Base-by-base conservation (phyloP, 2,888 invertebrate genomes). In the Clitarchus hookeri region DNA sequence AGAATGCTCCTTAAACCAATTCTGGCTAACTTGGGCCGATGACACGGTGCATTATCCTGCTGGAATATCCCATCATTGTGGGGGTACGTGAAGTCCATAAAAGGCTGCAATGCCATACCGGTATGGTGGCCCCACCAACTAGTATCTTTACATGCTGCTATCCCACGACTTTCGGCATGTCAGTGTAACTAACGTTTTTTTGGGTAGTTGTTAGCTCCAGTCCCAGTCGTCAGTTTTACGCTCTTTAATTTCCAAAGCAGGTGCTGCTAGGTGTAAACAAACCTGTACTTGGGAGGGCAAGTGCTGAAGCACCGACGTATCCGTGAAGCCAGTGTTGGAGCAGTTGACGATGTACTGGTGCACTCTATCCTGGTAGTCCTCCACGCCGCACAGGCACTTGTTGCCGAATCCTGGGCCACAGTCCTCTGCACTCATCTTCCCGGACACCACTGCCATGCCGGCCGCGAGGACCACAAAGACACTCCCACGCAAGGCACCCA, bases 281-380 rank as follows among this genome's bases (percentile, higher is more conserved):
- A 92, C 92, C 91, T 95, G 93, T 6, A 95, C 95, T 88, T 94
- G 92, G 25, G 92, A 91, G 0, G 96, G 96, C 87, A 96, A 92
- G 85, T 93, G 92, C 88, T 93, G 91, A 26, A 96, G 91, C 88
- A 95, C 93, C 25, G 92, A 91, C 0, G 94, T 93, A 87, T 93
- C 92, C 0, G 90, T 92, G 89, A 96, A 94, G 1, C 93, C 93
- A 0, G 93, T 91, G 89, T 95, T 92, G 0, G 95, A 95, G 90
- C 96, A 96, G 90, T 96, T 96, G 0, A 96, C 96, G 13, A 95
- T 92, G 88, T 93, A 95, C 88, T 92, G 93, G 13, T 89, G 88
- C 11, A 89, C 89, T 16, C 92, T 91, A 85, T 94, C 93, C 53
- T 87, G 84, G 90, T 93, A 94, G 86, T 92, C 91, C 77, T 92